Conservation (phyloP, 1,140 invertebrate genomes). For the Hypsibius dujardini region DNA sequence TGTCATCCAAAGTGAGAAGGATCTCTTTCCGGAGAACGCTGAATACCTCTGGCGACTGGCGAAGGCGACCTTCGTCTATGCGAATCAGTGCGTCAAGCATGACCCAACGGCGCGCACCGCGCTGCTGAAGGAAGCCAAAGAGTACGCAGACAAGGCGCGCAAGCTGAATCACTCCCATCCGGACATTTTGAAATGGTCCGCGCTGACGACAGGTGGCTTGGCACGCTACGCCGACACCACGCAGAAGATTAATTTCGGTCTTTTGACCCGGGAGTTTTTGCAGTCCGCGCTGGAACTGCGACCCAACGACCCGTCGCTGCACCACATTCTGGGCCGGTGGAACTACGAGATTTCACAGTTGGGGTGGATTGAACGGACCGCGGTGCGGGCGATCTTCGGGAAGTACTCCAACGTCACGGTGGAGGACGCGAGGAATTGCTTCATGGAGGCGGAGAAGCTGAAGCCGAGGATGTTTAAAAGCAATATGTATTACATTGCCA, state of each 20-base stretch:
- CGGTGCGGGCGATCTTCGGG: constrained; percentile 49
- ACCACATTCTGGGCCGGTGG: constrained; percentile 50
- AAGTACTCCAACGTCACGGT: constrained; percentile 45
- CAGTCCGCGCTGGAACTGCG: constrained; percentile 43
- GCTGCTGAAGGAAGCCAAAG: constrained; percentile 6
- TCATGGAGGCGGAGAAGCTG: constrained; percentile 39
- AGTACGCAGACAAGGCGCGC: neutral
- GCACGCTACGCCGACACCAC: neutral
- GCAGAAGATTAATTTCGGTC: constrained; percentile 12
- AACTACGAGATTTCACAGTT: constrained; percentile 49
- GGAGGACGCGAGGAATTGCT: constrained; percentile 43
- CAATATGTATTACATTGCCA: constrained; percentile 50
- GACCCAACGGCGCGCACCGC: neutral
- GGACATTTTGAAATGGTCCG: constrained; percentile 13
- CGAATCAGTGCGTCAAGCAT: neutral
- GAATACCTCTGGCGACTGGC: constrained; percentile 48
- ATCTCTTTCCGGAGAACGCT: constrained; percentile 22
- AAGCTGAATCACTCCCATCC: neutral
- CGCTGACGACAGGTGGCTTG: constrained; percentile 7
- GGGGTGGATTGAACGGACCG: constrained; percentile 50
- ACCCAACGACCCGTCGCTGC: constrained; percentile 45
- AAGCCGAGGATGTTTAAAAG: constrained; percentile 45
- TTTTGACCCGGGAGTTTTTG: neutral
- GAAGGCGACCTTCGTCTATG: constrained; percentile 38
- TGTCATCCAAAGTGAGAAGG: constrained; percentile 4